A percentile compares a stretch with the other conserved stretches of the same genome.
Evolutionary conservation across 2,797 vertebrate species (phyloP).

Genomic region (Chiloscyllium punctatum): DNA sequence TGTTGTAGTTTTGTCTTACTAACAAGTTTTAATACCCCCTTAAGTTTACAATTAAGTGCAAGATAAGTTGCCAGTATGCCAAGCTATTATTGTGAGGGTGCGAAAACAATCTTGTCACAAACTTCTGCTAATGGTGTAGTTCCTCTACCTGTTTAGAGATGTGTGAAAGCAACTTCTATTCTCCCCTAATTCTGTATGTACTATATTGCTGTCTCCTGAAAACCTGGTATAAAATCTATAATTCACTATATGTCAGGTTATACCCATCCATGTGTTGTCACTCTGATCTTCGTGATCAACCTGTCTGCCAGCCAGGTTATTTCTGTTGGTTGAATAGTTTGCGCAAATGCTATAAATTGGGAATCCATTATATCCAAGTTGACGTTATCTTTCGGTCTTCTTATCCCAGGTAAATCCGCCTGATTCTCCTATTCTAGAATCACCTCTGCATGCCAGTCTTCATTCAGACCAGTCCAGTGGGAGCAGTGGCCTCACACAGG

Average conservation of each 20-base stretch:
- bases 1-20: neutral
- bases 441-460: slow-evolving; percentile 85
- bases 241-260: neutral
- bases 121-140: too few relatives aligned
- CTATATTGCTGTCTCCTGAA: neutral
- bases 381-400: slow-evolving; percentile 37
- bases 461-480: slow-evolving; percentile 82
- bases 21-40: neutral
- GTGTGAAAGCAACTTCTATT: neutral
- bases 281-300: neutral
- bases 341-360: neutral
- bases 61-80: neutral
- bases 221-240: neutral
- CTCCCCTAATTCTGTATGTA: neutral
- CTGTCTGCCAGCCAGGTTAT: neutral
- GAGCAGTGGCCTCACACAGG: slow-evolving; percentile 74
- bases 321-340: neutral
- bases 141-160: neutral
- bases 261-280: neutral
- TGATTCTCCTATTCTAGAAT: slow-evolving; percentile 73
- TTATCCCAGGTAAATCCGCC: slow-evolving; percentile 77
- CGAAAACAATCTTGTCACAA: too few relatives aligned
- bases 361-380: neutral
- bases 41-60: neutral
- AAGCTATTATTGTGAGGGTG: neutral